Evolutionary conservation across 2,797 vertebrate genomes (phyloP), one percentile per base, ranked within the genome.

Genomic region (Falco naumanni): DNA sequence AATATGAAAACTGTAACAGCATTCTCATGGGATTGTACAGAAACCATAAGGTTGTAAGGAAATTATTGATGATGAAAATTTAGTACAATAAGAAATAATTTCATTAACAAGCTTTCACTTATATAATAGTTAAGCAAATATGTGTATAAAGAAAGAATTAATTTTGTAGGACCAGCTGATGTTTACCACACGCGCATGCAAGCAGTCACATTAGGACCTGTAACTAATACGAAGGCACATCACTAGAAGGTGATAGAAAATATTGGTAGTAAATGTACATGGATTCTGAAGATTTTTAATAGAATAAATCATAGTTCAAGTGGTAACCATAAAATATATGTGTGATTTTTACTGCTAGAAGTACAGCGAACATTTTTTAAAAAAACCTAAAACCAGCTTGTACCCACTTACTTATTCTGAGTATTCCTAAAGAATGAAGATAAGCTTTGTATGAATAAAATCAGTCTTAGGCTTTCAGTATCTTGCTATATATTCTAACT

Each of bases 1-100:
- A 88, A 91, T 95, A 95, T 96, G 93, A 95, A 96, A 90, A 77
- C 33, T 87, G 21, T 74, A 89, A 4, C 25, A 66, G 3, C 5
- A 26, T 82, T 90, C 60, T 94, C 63, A 14, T 81, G 74, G 77
- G 24, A 91, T 19, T 72, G 51, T 84, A 65, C 25, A 59, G 47
- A 93, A 83, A 89, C 11, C 29, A 41, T 75, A 69, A 89, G 12
- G 16, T 72, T 89, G 25, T 75, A 82, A 91, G 51, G 56, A 89
- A 89, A 48, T 75, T 83, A 43, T 63, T 77, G 20, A 77, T 93
- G 50, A 93, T 66, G 19, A 93, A 92, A 95, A 92, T 70, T 83
- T 39, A 82, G 13, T 45, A 74, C 10, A 20, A 37, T 65, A 84
- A 87, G 66, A 91, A 96, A 96, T 94, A 69, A 93, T 90, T 95